Evolutionary conservation across 2,113 vertebrate species (phyloP).

Genomic region (Aphyosemion australe): DNA sequence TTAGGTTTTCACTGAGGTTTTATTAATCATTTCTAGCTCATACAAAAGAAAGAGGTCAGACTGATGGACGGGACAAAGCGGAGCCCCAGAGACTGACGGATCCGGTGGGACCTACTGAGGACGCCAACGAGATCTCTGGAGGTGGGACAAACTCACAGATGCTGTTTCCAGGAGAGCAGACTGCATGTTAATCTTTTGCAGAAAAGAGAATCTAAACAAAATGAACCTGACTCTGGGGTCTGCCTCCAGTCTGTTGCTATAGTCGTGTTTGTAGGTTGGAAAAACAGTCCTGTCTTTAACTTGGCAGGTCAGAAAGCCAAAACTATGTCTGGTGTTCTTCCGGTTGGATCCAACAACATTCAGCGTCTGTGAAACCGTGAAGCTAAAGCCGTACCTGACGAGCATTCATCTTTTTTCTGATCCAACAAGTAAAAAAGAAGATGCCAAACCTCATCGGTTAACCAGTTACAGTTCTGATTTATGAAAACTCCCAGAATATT

Average conservation of each 20-base stretch:
- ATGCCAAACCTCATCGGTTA: neutral
- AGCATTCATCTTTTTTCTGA: slow-evolving; percentile 10
- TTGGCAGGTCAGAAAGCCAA: slow-evolving; percentile 19
- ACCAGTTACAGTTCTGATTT: slow-evolving; percentile 19
- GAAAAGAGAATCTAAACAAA: slow-evolving; percentile 24
- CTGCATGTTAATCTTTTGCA: slow-evolving; percentile 11
- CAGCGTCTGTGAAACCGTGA: slow-evolving; percentile 8
- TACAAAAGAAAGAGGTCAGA: slow-evolving; percentile 46
- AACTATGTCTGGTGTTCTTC: slow-evolving; percentile 17
- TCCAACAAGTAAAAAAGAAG: slow-evolving; percentile 13
- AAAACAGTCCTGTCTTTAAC: slow-evolving; percentile 32
- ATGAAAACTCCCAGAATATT: slow-evolving; percentile 22
- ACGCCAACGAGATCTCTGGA: slow-evolving; percentile 76
- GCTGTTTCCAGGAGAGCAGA: slow-evolving; percentile 39
- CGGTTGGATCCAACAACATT: slow-evolving; percentile 11
- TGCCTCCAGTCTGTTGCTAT: slow-evolving; percentile 42
- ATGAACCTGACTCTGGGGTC: neutral
- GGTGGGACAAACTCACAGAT: slow-evolving; percentile 57
- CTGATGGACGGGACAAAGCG: slow-evolving; percentile 40
- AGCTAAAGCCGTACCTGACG: neutral
- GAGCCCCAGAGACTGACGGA: slow-evolving; percentile 62
- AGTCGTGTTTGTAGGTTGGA: slow-evolving; percentile 63
- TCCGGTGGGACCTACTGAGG: slow-evolving; percentile 49
- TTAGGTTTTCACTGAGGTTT: neutral
- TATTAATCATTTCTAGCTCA: slow-evolving; percentile 13